These are phyloP conservation scores for Cantharis nigra DNA, from an alignment of 2,888 invertebrate genomes.

Conservation along the genomic window DNA sequence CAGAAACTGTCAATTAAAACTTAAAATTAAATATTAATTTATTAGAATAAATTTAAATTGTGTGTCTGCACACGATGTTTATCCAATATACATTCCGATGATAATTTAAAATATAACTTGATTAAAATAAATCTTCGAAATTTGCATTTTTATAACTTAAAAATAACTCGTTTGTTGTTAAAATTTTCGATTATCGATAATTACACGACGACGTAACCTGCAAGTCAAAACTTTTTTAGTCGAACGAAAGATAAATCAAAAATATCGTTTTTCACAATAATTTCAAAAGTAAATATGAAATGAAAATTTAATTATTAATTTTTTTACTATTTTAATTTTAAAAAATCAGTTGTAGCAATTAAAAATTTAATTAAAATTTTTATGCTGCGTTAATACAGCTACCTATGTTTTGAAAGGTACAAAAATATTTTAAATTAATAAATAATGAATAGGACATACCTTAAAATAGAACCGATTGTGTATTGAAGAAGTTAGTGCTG, in stretches of 20 bases:
- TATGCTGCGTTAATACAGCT: not conserved
- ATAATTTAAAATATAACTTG: not conserved
- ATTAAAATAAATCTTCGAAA: not conserved
- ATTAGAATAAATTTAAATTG: not conserved
- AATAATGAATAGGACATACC: not conserved
- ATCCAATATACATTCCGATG: not conserved
- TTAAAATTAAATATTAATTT: not conserved
- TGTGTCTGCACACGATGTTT: not conserved
- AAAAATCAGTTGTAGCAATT: not conserved
- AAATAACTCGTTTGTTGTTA: not conserved
- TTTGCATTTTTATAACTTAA: not conserved
- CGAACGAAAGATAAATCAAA: not conserved
- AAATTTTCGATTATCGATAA: not conserved
- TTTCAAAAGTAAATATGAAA: not conserved
- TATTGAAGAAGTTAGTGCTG: not conserved
- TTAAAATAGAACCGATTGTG: not conserved
- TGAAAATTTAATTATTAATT: not conserved
- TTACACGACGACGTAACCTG: not conserved
- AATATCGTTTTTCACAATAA: not conserved
- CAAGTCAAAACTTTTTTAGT: not conserved
- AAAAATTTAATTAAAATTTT: not conserved
- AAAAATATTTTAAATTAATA: not conserved
- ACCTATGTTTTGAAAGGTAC: not conserved
- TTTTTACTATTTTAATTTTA: not conserved
- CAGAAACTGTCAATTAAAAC: not conserved